phyloP scores from a whole-genome alignment of 2,888 invertebrate species.

The Trissolcus japonicus region DNA sequence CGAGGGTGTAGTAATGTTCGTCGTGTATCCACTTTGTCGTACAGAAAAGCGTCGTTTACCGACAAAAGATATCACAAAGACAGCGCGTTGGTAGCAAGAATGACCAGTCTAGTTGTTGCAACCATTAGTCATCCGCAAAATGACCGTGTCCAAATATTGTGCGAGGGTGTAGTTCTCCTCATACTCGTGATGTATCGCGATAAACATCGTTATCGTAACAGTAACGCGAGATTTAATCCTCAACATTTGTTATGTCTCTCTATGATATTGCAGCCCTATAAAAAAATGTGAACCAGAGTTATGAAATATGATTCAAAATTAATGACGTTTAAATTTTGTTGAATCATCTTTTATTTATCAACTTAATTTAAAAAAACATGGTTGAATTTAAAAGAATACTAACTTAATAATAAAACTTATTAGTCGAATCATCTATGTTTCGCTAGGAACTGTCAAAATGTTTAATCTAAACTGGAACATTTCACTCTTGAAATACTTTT shows the following conservation, averaged over 20 bases:
- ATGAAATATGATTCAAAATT: too few species aligned
- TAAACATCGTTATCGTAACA: conserved; percentile 49
- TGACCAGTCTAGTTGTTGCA: conserved; percentile 50
- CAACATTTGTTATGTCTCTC: conserved; percentile 32
- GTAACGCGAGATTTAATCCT: conserved; percentile 34
- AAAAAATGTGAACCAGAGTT: too few species aligned
- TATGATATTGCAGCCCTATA: too few species aligned
- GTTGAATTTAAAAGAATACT: too few species aligned
- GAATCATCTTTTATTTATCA: too few species aligned
- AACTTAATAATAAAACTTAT: too few species aligned
- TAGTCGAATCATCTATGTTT: too few species aligned
- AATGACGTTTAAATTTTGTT: too few species aligned
- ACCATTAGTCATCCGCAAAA: conserved; percentile 64
- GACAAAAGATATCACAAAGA: conserved; percentile 64
- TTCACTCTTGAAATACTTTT: too few species aligned
- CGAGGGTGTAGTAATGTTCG: conserved; percentile 59
- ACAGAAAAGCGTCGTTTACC: conserved; percentile 63
- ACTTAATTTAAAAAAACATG: too few species aligned
- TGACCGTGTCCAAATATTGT: conserved; percentile 68
- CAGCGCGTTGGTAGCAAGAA: conserved; percentile 56
- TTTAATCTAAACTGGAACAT: too few species aligned
- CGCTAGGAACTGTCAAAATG: too few species aligned
- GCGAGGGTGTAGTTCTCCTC: conserved; percentile 61
- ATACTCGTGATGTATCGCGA: conserved; percentile 38
- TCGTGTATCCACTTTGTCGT: conserved; percentile 62